Evolutionary conservation across 2,113 vertebrate species (phyloP), one percentile per base, ranked within the genome.

Genomic region (Percopsis transmontana): DNA sequence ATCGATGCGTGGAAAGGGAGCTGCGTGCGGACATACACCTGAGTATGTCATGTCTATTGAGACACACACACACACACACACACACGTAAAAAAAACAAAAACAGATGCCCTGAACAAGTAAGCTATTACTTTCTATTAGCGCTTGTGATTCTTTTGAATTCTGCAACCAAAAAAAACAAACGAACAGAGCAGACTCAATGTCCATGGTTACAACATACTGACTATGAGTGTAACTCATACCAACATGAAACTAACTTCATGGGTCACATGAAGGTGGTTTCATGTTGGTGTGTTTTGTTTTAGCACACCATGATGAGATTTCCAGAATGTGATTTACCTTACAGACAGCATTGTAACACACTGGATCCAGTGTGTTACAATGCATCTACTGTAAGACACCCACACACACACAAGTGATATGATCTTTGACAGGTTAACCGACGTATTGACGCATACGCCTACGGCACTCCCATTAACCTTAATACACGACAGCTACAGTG

Each of bases 371-470:
- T 13, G 21, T 44, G 21, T n/a, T n/a, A n/a, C n/a, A n/a, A n/a
- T n/a, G n/a, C n/a, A n/a, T n/a, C n/a, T n/a, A n/a, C n/a, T n/a
- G n/a, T n/a, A n/a, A n/a, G n/a, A 38, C 27, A 39, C 19, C 27
- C 21, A 44, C 15, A 38, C 58, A 60, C 14, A 45, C 12, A 58
- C n/a, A 69, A 23, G 21, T 12, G 27, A 19, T 18, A 18, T 62
- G 66, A 74, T 76, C 66, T 78, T 53, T 80, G 80, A 81, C 76
- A 81, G 47, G 48, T 50, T 77, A 77, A 85, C n/a, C n/a, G n/a
- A n/a, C 77, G 58, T 75, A 85, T 19, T 19, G 44, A 42, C 27
- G 53, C 48, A 42, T 58, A 63, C 57, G 72, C 71, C 70, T 65
- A 18, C n/a, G 73, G 58, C 64, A 71, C 73, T 80, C 69, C 42